phyloP scores from a whole-genome alignment of 2,113 vertebrate genomes.

The Alexandromys fortis region DNA sequence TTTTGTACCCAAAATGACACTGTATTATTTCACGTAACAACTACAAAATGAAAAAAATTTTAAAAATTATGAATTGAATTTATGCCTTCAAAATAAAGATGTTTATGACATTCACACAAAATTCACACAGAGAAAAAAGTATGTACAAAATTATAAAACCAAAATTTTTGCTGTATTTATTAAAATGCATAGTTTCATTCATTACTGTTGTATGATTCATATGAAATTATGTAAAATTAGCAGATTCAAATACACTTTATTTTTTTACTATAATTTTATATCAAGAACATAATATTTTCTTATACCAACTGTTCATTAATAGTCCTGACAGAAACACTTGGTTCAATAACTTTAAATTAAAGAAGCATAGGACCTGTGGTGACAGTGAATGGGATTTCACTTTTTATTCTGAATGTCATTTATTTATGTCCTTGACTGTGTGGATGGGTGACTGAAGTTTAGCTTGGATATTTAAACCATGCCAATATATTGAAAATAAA shows the following conservation, averaged over 20 bases:
- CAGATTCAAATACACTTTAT: not conserved
- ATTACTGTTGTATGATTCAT: not conserved
- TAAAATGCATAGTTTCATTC: not conserved
- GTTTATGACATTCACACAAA: not conserved
- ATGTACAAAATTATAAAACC: not conserved
- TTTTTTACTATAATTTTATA: not conserved
- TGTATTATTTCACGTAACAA: not conserved
- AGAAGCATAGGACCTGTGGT: not conserved
- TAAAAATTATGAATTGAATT: not conserved
- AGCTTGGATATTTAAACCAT: conserved; percentile 32
- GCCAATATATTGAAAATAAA: conserved; percentile 61
- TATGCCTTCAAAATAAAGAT: not conserved
- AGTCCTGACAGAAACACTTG: not conserved
- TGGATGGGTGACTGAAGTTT: not conserved
- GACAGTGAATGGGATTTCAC: not conserved
- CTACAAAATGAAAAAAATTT: not conserved
- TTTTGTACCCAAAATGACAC: not conserved
- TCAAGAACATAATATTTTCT: not conserved
- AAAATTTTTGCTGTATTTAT: not conserved
- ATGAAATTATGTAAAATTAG: not conserved
- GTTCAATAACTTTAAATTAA: not conserved
- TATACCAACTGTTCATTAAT: not conserved
- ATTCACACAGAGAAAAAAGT: not conserved
- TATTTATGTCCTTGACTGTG: not conserved
- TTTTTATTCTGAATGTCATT: conserved; percentile 36